phyloP scores from a whole-genome alignment of 2,113 vertebrate species.

The Motacilla tschutschensis region DNA sequence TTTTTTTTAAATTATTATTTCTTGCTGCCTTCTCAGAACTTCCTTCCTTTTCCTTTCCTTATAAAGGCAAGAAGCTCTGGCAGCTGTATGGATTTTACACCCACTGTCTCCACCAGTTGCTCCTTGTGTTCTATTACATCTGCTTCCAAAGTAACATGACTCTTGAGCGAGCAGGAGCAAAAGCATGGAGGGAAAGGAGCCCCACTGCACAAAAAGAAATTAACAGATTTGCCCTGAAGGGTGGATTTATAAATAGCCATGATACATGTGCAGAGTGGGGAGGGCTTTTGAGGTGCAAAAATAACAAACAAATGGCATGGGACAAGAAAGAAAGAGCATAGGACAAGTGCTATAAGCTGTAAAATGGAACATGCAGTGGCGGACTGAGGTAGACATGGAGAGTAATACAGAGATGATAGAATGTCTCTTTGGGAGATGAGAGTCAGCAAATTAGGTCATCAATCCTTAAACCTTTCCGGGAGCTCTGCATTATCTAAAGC shows the following conservation, averaged over 20 bases:
- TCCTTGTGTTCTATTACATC: neutral
- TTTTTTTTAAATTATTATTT: neutral
- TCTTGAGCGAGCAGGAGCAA: neutral
- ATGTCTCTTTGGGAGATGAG: neutral
- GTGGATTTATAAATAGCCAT: neutral
- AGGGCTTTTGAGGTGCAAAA: neutral
- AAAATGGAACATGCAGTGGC: neutral
- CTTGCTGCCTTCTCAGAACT: neutral
- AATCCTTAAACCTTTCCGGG: neutral
- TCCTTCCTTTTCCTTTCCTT: neutral
- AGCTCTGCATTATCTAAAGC: neutral
- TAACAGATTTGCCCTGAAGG: neutral
- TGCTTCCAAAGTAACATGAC: neutral
- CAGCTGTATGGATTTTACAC: neutral
- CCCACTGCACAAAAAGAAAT: neutral
- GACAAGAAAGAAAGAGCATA: neutral
- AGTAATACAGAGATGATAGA: neutral
- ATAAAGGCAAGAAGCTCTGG: neutral
- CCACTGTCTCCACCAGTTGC: neutral
- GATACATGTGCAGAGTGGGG: rapidly evolving
- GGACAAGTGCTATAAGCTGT: neutral
- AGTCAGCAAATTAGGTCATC: neutral
- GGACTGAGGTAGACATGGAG: neutral
- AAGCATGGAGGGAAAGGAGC: neutral
- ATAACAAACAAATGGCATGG: neutral